Conservation (phyloP, 2,113 vertebrate species). For the Neotoma lepida region DNA sequence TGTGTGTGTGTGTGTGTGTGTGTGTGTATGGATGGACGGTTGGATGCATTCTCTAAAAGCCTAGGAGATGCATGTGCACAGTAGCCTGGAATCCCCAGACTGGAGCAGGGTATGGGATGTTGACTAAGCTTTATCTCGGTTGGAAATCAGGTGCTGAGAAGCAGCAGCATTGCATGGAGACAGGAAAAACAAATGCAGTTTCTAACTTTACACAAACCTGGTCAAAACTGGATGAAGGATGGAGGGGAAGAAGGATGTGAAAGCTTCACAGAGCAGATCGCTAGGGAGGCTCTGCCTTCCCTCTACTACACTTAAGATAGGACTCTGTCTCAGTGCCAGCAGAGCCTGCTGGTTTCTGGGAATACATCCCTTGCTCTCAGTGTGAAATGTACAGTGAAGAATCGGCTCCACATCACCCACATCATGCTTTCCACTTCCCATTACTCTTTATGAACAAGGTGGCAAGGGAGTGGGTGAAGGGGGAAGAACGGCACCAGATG, state of each 20-base stretch:
- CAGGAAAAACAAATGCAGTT: background rate
- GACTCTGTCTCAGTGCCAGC: background rate
- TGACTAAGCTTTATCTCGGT: background rate
- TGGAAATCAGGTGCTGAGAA: background rate
- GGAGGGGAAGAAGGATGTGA: background rate
- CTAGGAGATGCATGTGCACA: background rate
- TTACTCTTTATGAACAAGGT: background rate
- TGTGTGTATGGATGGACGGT: too few relatives aligned
- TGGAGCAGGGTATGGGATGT: background rate
- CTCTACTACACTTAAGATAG: background rate
- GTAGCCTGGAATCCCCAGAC: background rate
- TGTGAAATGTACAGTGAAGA: background rate
- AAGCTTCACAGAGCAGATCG: background rate
- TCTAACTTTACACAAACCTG: background rate
- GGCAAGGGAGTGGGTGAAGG: background rate
- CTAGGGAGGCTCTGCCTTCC: background rate
- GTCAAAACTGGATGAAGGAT: background rate
- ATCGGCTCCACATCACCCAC: fast-evolving
- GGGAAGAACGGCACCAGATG: background rate
- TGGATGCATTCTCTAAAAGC: background rate
- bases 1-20: too few relatives aligned
- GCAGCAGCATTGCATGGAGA: background rate
- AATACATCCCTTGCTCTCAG: background rate
- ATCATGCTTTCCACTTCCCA: background rate
- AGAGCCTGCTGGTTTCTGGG: background rate